These are phyloP conservation scores for Oscheius sp. DNA, from an alignment of 2,888 invertebrate species.

Conservation along the genomic window DNA sequence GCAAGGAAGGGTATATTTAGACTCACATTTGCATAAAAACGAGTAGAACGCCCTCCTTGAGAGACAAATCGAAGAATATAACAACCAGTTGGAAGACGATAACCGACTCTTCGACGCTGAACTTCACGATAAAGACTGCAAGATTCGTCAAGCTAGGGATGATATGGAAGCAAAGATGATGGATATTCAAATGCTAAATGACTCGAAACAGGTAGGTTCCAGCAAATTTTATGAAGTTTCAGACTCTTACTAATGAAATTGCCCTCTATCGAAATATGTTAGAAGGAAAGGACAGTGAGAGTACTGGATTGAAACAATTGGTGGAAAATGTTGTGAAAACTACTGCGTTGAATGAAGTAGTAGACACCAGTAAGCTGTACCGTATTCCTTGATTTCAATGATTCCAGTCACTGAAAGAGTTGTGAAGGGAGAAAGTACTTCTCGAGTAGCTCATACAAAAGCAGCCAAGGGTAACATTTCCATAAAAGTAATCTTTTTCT, in stretches of 20 bases:
- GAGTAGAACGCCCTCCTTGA: constrained; percentile 72
- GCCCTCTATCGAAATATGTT: constrained; percentile 74
- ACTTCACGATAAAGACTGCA: constrained; percentile 74
- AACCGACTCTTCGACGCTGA: constrained; percentile 73
- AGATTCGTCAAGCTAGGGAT: constrained; percentile 72
- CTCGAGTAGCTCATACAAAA: constrained; percentile 73
- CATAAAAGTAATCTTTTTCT: constrained; percentile 56
- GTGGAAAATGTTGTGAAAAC: constrained; percentile 67
- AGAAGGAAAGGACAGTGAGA: constrained; percentile 74
- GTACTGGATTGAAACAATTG: constrained; percentile 61
- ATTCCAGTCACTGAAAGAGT: constrained; percentile 56
- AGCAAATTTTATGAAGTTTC: neutral
- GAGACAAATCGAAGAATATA: constrained; percentile 70
- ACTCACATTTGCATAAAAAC: neutral
- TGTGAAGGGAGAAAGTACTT: constrained; percentile 72
- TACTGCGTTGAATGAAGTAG: constrained; percentile 57
- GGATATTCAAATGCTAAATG: constrained; percentile 57
- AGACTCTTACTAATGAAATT: constrained; percentile 74
- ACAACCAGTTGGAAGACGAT: constrained; percentile 72
- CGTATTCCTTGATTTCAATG: neutral
- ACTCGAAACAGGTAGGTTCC: constrained; percentile 46
- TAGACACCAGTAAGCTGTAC: constrained; percentile 51
- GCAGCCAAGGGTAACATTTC: constrained; percentile 73
- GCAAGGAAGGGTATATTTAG: constrained; percentile 15
- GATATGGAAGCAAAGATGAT: constrained; percentile 72